These are phyloP conservation scores for Clarias magur DNA, from an alignment of 2,113 vertebrate species.

Conservation along the genomic window DNA sequence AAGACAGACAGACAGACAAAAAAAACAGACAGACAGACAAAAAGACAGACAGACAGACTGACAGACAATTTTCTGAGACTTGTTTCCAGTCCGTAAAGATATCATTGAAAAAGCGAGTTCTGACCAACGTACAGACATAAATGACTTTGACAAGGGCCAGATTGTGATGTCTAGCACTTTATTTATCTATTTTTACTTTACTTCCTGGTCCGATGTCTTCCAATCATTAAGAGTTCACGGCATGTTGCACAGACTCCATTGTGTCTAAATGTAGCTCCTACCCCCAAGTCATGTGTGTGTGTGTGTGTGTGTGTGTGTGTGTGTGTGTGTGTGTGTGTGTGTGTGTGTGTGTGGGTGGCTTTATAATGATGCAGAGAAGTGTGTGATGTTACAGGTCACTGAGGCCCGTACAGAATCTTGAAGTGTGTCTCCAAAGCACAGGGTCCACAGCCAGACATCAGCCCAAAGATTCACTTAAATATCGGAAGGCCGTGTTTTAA, in stretches of 20 bases:
- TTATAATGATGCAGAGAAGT: constrained; percentile 14
- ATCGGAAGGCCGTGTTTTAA: constrained; percentile 1
- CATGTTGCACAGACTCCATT: constrained; percentile 25
- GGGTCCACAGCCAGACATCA: constrained; percentile 20
- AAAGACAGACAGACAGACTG: too few species aligned
- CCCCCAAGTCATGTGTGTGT: background rate
- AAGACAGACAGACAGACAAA: too few species aligned
- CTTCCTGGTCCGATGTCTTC: too few species aligned
- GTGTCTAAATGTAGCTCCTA: constrained; percentile 28
- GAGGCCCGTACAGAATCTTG: constrained; percentile 38
- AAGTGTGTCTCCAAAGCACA: constrained; percentile 39
- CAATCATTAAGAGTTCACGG: background rate
- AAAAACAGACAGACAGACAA: too few species aligned
- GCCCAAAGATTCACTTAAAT: background rate
- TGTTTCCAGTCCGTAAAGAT: too few species aligned
- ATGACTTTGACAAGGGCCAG: too few species aligned
- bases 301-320: constrained; percentile 22
- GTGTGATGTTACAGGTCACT: constrained; percentile 18
- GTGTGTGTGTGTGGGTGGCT: constrained; percentile 10
- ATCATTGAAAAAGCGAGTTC: too few species aligned
- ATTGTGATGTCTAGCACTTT: too few species aligned
- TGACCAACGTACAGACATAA: too few species aligned
- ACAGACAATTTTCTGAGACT: too few species aligned
- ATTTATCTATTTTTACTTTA: too few species aligned
- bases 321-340: constrained; percentile 26